phyloP scores from a whole-genome alignment of 2,888 invertebrate genomes.

The Caenorhabditis sinica region DNA sequence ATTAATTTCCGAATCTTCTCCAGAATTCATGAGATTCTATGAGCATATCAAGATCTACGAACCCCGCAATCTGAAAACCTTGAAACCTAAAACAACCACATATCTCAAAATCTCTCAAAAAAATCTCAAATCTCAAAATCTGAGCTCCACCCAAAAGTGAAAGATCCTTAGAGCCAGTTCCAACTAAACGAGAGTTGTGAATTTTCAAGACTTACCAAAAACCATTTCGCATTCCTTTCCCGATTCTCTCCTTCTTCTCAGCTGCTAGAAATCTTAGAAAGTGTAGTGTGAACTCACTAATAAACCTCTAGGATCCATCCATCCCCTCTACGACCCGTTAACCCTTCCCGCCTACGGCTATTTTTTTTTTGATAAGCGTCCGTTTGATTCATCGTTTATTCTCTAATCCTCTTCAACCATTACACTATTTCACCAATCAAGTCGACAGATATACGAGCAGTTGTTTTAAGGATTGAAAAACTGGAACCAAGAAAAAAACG shows the following conservation, averaged over 20 bases:
- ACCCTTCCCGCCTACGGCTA: slow-evolving; percentile 27
- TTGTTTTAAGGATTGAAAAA: slow-evolving; percentile 29
- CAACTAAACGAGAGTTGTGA: no score
- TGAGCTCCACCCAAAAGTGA: no score
- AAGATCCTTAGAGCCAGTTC: no score
- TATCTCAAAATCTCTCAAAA: no score
- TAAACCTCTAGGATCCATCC: slow-evolving; percentile 2
- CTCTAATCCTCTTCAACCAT: slow-evolving; percentile 24
- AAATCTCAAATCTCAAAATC: no score
- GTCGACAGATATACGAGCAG: slow-evolving; percentile 18
- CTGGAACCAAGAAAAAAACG: slow-evolving; percentile 5
- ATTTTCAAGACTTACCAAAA: neutral
- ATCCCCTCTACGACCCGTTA: slow-evolving; percentile 7
- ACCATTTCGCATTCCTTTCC: no score
- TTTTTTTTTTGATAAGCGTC: slow-evolving; percentile 40
- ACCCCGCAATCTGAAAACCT: no score
- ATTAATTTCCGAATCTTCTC: no score
- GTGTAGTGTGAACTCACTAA: slow-evolving; percentile 14
- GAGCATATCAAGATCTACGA: no score
- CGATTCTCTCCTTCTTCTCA: neutral
- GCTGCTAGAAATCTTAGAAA: neutral
- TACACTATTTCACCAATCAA: neutral
- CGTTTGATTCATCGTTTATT: slow-evolving; percentile 36
- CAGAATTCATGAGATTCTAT: no score
- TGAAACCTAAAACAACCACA: no score